Conservation (phyloP, 1,140 invertebrate genomes). For the Cheumatopsyche charites region DNA sequence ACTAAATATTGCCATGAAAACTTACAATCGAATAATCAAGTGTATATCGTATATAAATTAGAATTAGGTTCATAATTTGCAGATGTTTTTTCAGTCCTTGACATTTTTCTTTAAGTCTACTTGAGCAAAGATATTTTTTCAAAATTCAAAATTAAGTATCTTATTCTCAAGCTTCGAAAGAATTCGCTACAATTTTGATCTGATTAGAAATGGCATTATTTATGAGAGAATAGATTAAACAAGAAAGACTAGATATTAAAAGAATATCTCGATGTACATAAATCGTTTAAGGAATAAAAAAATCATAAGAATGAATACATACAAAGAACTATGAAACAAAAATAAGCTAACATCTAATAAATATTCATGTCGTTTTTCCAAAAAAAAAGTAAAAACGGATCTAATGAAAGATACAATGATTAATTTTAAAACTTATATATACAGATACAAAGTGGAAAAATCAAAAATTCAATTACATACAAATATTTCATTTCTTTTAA, state of each 20-base stretch:
- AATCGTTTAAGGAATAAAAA: background rate
- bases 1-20: background rate
- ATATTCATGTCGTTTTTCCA: background rate
- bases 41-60: no score
- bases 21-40: no score
- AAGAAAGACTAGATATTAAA: constrained; percentile 9
- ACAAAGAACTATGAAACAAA: background rate
- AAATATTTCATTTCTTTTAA: background rate
- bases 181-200: background rate
- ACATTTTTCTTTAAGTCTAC: background rate
- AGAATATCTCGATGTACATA: constrained; percentile 16
- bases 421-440: no score
- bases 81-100: background rate
- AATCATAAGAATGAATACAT: constrained; percentile 15
- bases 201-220: background rate
- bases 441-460: background rate
- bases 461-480: background rate
- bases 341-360: background rate
- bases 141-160: constrained; percentile 2
- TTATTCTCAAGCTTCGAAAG: background rate
- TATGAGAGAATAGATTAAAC: background rate
- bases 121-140: constrained; percentile 1
- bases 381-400: no score
- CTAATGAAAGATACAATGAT: no score
- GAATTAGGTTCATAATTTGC: no score